phyloP scores from a whole-genome alignment of 2,113 vertebrate genomes.

The Hippoglossus stenolepis region DNA sequence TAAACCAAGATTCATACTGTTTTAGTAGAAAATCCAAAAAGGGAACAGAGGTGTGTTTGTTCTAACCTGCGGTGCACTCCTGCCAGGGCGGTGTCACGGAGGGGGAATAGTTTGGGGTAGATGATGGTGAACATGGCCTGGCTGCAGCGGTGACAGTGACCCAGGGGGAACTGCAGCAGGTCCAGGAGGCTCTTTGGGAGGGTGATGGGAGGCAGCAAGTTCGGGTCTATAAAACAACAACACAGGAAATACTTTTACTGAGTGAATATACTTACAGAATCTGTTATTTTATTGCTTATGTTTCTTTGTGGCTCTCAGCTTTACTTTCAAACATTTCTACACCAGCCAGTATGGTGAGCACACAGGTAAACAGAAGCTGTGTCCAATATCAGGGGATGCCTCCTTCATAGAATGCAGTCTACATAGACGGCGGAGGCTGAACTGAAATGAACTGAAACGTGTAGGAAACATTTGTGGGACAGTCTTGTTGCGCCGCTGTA shows the following conservation, averaged over 20 bases:
- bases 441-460: too few relatives aligned
- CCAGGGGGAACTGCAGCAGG: constrained; percentile 91
- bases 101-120: constrained; percentile 95
- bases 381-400: too few relatives aligned
- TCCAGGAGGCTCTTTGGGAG: constrained; percentile 93
- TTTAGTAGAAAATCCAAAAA: neutral
- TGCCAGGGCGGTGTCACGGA: constrained; percentile 93
- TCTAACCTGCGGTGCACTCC: constrained; percentile 93
- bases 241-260: neutral
- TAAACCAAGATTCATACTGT: neutral
- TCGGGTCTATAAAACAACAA: constrained; percentile 81
- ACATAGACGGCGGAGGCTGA: too few relatives aligned
- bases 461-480: too few relatives aligned
- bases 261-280: too few relatives aligned
- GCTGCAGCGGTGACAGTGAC: constrained; percentile 96
- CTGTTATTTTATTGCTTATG: too few relatives aligned
- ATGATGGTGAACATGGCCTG: constrained; percentile 98
- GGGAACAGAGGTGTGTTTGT: neutral
- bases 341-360: neutral
- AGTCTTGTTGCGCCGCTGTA: neutral
- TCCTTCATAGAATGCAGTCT: too few relatives aligned
- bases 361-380: neutral
- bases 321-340: neutral
- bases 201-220: constrained; percentile 85
- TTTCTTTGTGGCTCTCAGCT: neutral